phyloP scores from a whole-genome alignment of 1,140 invertebrate species.

The Drosophila kepulauana region DNA sequence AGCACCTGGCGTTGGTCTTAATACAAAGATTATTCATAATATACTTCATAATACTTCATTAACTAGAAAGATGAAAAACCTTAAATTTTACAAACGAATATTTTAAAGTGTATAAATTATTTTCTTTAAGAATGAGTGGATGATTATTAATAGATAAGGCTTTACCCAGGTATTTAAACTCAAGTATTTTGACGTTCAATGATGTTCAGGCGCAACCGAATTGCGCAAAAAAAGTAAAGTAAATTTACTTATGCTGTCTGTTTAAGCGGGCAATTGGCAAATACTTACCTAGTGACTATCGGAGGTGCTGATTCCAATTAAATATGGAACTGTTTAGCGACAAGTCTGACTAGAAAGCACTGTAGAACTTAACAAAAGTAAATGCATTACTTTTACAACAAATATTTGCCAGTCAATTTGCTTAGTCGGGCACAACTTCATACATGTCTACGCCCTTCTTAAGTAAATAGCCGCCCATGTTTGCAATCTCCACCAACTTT shows the following conservation, averaged over 20 bases:
- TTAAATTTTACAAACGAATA: no score
- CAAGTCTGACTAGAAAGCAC: constrained; percentile 5
- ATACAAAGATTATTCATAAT: no score
- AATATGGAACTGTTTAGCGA: constrained; percentile 10
- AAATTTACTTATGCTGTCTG: not conserved
- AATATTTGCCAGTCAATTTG: constrained; percentile 52
- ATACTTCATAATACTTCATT: no score
- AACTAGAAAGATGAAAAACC: no score
- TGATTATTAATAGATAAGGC: not conserved
- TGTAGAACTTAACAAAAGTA: constrained; percentile 11
- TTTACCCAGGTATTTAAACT: not conserved
- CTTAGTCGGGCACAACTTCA: constrained; percentile 84
- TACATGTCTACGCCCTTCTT: constrained; percentile 93
- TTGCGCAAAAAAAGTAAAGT: not conserved
- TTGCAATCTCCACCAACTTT: constrained; percentile 90
- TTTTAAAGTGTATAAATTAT: no score
- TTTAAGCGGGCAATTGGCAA: not conserved
- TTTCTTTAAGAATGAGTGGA: no score
- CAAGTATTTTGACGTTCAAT: not conserved
- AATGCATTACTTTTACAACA: constrained; percentile 47
- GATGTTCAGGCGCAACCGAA: not conserved
- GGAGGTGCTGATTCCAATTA: constrained; percentile 9
- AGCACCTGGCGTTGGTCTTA: not conserved
- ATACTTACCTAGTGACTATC: constrained; percentile 6
- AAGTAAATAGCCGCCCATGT: constrained; percentile 93